Evolutionary conservation across 2,888 invertebrate genomes (phyloP).

Genomic region (Mesochorus sp.): DNA sequence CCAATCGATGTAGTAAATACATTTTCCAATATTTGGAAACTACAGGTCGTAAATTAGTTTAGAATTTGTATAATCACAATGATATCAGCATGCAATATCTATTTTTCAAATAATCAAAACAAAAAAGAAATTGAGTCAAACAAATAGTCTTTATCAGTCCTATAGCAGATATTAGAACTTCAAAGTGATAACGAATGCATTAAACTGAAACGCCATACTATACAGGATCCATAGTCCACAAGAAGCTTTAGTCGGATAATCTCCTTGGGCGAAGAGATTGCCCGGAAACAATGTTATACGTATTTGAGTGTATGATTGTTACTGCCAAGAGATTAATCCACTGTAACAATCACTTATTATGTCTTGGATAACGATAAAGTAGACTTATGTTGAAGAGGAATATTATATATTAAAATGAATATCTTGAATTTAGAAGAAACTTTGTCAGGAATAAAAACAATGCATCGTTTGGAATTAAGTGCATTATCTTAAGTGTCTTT

Average conservation of each 20-base stretch:
- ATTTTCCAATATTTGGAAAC: too few relatives aligned
- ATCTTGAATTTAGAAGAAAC: neutral
- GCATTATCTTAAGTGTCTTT: too few relatives aligned
- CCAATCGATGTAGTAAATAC: too few relatives aligned
- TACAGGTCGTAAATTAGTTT: too few relatives aligned
- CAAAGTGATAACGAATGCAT: neutral
- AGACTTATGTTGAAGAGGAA: neutral
- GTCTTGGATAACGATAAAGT: neutral
- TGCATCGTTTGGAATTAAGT: too few relatives aligned
- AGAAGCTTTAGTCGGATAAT: slow-evolving; percentile 3
- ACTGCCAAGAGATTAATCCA: neutral
- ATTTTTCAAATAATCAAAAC: too few relatives aligned
- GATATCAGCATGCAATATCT: too few relatives aligned
- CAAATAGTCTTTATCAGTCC: too few relatives aligned
- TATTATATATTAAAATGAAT: neutral
- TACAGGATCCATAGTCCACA: neutral
- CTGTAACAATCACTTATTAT: neutral
- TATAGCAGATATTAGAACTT: too few relatives aligned
- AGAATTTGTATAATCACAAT: too few relatives aligned
- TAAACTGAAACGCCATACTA: neutral
- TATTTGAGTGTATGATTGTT: neutral
- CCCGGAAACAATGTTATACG: slow-evolving; percentile 1
- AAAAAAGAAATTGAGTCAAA: too few relatives aligned
- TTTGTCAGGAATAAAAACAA: too few relatives aligned
- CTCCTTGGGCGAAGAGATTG: slow-evolving; percentile 10